Conservation (phyloP, 2,888 invertebrate genomes). For the Cheilosia pagana region DNA sequence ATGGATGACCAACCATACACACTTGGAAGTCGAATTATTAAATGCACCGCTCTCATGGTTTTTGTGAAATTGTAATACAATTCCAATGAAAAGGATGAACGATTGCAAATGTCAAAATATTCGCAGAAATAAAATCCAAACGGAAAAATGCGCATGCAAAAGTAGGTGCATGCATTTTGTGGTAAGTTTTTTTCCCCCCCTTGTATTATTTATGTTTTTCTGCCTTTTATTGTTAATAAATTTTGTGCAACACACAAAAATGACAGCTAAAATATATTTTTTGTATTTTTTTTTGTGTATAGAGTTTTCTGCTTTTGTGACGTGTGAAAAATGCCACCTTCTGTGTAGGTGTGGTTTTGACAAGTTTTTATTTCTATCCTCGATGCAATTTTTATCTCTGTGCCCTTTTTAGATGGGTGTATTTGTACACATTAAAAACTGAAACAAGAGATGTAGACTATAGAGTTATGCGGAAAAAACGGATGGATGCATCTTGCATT, state of each 20-base stretch:
- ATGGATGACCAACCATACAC: background rate
- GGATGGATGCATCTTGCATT: no score
- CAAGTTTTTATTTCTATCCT: background rate
- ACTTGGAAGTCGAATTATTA: background rate
- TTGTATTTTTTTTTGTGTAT: background rate
- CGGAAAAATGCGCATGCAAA: background rate
- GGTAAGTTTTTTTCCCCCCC: background rate
- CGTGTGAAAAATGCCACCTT: background rate
- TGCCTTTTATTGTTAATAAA: background rate
- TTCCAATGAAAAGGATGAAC: background rate
- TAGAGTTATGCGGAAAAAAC: no score
- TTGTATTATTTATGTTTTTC: background rate
- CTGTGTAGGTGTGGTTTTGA: background rate
- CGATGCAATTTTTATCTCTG: background rate
- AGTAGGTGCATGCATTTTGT: background rate
- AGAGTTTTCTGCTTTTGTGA: background rate
- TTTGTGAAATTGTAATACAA: background rate
- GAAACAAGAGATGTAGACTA: no score
- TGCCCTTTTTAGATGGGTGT: background rate
- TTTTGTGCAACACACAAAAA: background rate
- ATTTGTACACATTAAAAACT: no score
- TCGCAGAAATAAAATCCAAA: background rate
- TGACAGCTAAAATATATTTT: background rate
- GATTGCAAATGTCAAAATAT: constrained; percentile 7
- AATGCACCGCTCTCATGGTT: background rate